Percentiles rank a stretch among this genome's conserved stretches.
Conservation (phyloP, 64 coral and sea anemone species). For the Porites lutea region DNA sequence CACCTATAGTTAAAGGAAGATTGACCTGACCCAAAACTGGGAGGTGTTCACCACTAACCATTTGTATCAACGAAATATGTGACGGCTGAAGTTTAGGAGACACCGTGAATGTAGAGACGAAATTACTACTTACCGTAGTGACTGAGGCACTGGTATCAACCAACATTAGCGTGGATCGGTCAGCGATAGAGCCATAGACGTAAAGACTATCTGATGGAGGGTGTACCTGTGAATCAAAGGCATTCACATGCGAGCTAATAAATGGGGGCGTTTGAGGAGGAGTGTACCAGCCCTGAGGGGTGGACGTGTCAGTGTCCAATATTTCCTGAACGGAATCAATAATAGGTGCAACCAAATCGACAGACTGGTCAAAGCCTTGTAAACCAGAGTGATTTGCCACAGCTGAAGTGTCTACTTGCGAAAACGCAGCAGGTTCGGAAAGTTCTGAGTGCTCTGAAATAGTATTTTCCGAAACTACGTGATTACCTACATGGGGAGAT, state of each 20-base stretch:
- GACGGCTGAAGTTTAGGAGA: neutral
- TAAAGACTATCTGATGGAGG: neutral
- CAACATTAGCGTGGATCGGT: neutral
- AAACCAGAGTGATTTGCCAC: too few relatives aligned
- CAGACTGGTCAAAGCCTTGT: too few relatives aligned
- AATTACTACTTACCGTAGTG: neutral
- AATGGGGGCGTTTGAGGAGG: too few relatives aligned
- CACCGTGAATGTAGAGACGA: neutral
- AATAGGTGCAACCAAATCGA: too few relatives aligned
- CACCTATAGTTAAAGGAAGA: neutral
- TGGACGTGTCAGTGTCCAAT: too few relatives aligned
- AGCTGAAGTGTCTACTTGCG: too few relatives aligned
- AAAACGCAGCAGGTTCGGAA: too few relatives aligned
- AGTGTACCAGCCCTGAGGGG: too few relatives aligned
- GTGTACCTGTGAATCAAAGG: neutral
- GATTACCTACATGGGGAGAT: too few relatives aligned
- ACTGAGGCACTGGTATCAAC: neutral
- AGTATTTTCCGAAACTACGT: too few relatives aligned
- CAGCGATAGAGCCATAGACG: neutral
- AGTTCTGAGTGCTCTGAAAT: too few relatives aligned
- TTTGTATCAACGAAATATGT: neutral
- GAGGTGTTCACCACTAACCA: conserved; percentile 32
- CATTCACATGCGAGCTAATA: neutral
- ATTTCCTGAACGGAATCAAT: too few relatives aligned
- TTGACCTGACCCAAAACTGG: neutral